phyloP scores from a whole-genome alignment of 2,888 invertebrate genomes.

The Heliothis peltigera region DNA sequence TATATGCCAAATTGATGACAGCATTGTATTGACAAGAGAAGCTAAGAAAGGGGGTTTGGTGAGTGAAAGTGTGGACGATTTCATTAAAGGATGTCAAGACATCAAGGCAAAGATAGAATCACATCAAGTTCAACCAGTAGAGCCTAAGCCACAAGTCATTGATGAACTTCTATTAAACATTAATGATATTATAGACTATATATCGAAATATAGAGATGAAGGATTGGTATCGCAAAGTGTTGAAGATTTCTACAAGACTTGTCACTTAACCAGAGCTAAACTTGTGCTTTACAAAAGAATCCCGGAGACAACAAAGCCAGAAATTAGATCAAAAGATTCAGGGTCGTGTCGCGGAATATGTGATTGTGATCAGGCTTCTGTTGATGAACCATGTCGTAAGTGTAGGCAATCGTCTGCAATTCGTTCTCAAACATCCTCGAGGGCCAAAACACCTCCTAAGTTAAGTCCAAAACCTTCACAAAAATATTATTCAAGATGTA shows the following conservation, averaged over 20 bases:
- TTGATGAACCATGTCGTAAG: background rate
- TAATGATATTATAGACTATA: constrained; percentile 60
- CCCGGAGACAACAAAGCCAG: background rate
- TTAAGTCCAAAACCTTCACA: background rate
- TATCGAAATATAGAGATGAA: constrained; percentile 62
- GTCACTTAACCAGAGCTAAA: constrained; percentile 60
- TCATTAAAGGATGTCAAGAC: constrained; percentile 67
- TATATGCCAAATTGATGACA: constrained; percentile 63
- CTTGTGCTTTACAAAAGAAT: constrained; percentile 43
- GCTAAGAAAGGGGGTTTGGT: constrained; percentile 64
- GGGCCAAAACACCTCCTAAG: background rate
- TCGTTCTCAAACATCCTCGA: background rate
- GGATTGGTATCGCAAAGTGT: constrained; percentile 59
- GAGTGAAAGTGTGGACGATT: constrained; percentile 62
- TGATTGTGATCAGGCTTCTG: background rate
- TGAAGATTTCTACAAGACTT: constrained; percentile 62
- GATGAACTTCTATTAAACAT: constrained; percentile 60
- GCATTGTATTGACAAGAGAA: constrained; percentile 62
- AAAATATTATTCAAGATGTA: background rate
- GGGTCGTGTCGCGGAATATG: constrained; percentile 20
- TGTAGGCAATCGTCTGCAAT: background rate
- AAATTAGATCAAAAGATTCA: background rate
- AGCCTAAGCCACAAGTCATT: constrained; percentile 44
- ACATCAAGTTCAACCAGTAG: constrained; percentile 1
- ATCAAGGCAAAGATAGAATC: constrained; percentile 59